Evolutionary conservation across 2,888 invertebrate species (phyloP).

Genomic region (Drosophila picticornis): DNA sequence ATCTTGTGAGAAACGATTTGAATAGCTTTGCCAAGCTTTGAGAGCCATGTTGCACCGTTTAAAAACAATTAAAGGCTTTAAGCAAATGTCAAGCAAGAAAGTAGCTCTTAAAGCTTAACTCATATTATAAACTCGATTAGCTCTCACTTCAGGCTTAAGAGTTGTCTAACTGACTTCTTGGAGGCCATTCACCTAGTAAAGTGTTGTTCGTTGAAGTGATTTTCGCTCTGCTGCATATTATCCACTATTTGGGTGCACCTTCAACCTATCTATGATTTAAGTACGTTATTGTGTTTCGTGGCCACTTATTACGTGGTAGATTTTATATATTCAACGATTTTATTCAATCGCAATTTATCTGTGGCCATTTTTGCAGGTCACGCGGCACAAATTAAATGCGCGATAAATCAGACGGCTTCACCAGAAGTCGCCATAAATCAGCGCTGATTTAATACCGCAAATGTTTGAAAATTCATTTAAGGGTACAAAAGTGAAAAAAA

Average conservation of each 20-base stretch:
- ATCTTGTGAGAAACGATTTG: neutral
- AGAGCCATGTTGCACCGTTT: neutral
- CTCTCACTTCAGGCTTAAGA: neutral
- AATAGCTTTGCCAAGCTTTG: neutral
- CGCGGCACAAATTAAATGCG: conserved; percentile 32
- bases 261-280: conserved; percentile 17
- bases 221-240: neutral
- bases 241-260: neutral
- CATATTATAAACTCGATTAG: neutral
- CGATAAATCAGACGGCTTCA: conserved; percentile 42
- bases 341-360: conserved; percentile 41
- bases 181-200: neutral
- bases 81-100: neutral
- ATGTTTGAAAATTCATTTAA: conserved; percentile 32
- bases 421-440: conserved; percentile 54
- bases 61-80: neutral
- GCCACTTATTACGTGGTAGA: conserved; percentile 4
- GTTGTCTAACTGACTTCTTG: neutral
- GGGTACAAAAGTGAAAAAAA: neutral
- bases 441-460: conserved; percentile 48
- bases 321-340: conserved; percentile 15
- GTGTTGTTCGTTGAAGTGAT: neutral
- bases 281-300: neutral
- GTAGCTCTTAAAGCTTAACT: neutral
- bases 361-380: conserved; percentile 33